Evolutionary conservation across 2,797 vertebrate genomes (phyloP).

Genomic region (Halcyon smyrnensis): DNA sequence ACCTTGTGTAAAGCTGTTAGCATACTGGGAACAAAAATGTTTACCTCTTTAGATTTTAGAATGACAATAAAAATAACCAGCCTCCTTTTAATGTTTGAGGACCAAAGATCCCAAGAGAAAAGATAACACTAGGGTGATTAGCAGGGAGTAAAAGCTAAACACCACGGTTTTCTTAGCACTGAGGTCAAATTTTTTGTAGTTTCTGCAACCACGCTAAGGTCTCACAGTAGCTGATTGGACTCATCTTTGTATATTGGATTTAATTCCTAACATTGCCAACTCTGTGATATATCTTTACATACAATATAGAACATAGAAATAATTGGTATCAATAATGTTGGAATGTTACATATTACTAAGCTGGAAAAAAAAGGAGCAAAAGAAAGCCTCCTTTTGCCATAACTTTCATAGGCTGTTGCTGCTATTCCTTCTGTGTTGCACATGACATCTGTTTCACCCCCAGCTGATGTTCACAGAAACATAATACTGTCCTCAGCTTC

Average conservation of each 20-base stretch:
- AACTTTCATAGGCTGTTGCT: neutral
- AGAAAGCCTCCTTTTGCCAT: neutral
- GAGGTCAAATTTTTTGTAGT: neutral
- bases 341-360: neutral
- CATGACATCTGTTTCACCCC: neutral
- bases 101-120: neutral
- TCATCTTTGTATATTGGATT: neutral
- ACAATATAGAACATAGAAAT: neutral
- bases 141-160: neutral
- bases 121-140: neutral
- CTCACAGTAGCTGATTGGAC: neutral
- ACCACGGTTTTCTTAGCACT: neutral
- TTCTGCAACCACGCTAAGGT: neutral
- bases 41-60: neutral
- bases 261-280: neutral
- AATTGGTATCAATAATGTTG: neutral
- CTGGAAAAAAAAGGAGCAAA: neutral
- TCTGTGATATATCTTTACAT: neutral
- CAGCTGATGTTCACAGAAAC: neutral
- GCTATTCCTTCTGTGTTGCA: neutral
- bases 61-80: neutral
- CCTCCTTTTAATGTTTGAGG: neutral
- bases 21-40: neutral
- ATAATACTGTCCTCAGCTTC: neutral
- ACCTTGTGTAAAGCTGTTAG: neutral